Base-by-base conservation (phyloP, 2,888 invertebrate genomes). In the Heliconius ethilla region DNA sequence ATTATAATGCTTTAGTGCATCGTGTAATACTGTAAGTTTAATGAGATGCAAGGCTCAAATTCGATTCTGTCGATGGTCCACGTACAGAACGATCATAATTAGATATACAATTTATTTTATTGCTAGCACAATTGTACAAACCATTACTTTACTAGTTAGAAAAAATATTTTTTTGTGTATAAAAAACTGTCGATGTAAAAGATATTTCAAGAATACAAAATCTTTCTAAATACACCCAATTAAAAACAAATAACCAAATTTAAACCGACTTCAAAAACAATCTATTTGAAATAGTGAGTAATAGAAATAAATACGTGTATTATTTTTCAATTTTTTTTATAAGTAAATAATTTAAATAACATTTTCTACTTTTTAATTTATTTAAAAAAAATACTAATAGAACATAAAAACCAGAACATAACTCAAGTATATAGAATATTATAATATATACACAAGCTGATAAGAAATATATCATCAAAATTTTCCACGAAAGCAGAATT, bases 1-100 rank as follows among this genome's bases (percentile, higher is more conserved):
- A 65, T 63, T 65, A 70, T 76, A n/a, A 74, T 69, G 7, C 15
- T 62, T 76, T 75, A 62, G 13, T 70, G 59, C 51, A 22, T 70
- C 67, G 5, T n/a, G 45, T 15, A 4, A 25, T 51, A 59, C 18
- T 82, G 78, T 76, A 81, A 80, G 81, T 79, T 82, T 81, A 79
- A 82, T 80, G 77, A 75, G 75, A 75, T 70, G 51, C 51, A 51
- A 51, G 51, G 76, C 62, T 67, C 62, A 78, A 79, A 76, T 77
- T 82, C 78, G 69, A 78, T 78, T 73, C 72, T 76, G 72, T 18
- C 6, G 18, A 40, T 25, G 27, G 10, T 63, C 73, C 40, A 40
- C 73, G 18, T 40, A 18, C 18, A 51, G 22, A 51, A 51, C 51
- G 51, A 51, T 9, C 22, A 22, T 51, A 51, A 7, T 51, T 22